Conservation (phyloP, 2,888 invertebrate species). For the Nomada flava region DNA sequence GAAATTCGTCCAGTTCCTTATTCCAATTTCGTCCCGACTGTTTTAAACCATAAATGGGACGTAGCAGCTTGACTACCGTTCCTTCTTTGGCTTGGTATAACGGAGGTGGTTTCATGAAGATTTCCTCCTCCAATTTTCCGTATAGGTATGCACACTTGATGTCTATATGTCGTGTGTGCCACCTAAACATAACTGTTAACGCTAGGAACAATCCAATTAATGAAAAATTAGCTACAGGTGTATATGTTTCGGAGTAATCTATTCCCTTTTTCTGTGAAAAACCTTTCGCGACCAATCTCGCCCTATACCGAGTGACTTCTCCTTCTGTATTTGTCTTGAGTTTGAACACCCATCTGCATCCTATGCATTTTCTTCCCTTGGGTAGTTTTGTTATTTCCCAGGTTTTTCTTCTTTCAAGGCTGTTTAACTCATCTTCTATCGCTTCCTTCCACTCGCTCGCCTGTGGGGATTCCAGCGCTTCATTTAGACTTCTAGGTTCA, state of each 20-base stretch:
- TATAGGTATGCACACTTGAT: conserved; percentile 42
- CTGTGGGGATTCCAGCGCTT: conserved; percentile 6
- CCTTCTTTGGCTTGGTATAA: not conserved
- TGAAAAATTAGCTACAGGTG: conserved; percentile 23
- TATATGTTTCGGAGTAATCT: conserved; percentile 38
- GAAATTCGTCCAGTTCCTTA: conserved; percentile 4
- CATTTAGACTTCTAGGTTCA: conserved; percentile 16
- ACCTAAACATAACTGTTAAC: not conserved
- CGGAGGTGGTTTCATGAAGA: conserved; percentile 35
- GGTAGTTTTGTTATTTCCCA: no score
- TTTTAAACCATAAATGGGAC: conserved; percentile 31
- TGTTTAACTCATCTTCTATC: conserved; percentile 19
- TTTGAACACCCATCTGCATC: no score
- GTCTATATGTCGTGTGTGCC: conserved; percentile 29
- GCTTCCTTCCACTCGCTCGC: conserved; percentile 3
- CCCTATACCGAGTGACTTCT: not conserved
- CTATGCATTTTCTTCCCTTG: no score
- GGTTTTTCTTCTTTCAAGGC: no score
- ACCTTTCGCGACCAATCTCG: conserved; percentile 32
- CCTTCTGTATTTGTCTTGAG: conserved; percentile 11
- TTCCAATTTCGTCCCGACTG: conserved; percentile 31
- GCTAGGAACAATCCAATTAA: conserved; percentile 24
- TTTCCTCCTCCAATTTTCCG: conserved; percentile 30
- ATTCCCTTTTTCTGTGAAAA: conserved; percentile 24
- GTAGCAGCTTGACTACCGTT: conserved; percentile 15